A percentile compares a stretch with the other conserved stretches of the same genome.
phyloP scores from a whole-genome alignment of 1,140 invertebrate genomes.

The Probaryconus sp. region DNA sequence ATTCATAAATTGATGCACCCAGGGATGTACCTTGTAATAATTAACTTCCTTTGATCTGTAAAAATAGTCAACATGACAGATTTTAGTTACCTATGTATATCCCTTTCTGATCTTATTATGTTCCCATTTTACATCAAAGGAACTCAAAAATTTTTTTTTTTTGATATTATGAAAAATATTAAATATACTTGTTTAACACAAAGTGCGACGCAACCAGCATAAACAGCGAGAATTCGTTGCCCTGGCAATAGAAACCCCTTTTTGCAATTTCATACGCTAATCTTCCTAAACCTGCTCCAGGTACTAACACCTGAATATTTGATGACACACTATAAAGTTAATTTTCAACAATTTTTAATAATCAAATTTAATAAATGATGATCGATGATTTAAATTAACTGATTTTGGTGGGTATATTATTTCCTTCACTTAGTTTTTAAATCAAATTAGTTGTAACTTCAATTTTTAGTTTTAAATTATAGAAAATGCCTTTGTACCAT shows the following conservation, averaged over 20 bases:
- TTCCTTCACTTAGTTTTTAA: too few species aligned
- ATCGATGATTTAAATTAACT: too few species aligned
- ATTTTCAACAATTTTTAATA: slow-evolving; percentile 61
- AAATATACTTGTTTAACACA: slow-evolving; percentile 89
- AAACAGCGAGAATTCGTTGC: slow-evolving; percentile 98
- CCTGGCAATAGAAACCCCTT: slow-evolving; percentile 93
- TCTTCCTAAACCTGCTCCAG: slow-evolving; percentile 95
- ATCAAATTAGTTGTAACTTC: too few species aligned
- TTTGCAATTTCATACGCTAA: slow-evolving; percentile 95
- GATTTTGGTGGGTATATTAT: too few species aligned
- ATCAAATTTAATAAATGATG: too few species aligned
- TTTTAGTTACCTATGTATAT: too few species aligned
- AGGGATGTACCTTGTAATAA: slow-evolving; percentile 89
- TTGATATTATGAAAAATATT: not conserved
- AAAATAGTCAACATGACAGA: slow-evolving; percentile 11
- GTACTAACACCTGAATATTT: slow-evolving; percentile 89
- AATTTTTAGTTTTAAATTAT: slow-evolving; percentile 1
- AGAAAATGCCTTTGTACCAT: slow-evolving; percentile 69
- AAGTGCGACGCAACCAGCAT: slow-evolving; percentile 99
- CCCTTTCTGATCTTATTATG: too few species aligned
- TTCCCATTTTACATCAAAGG: too few species aligned
- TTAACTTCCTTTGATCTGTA: slow-evolving; percentile 80
- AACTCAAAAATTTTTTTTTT: not conserved
- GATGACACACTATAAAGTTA: slow-evolving; percentile 72
- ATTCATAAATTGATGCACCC: slow-evolving; percentile 96